Conservation (phyloP, 1,140 invertebrate species). For the Drosophila sucinea region DNA sequence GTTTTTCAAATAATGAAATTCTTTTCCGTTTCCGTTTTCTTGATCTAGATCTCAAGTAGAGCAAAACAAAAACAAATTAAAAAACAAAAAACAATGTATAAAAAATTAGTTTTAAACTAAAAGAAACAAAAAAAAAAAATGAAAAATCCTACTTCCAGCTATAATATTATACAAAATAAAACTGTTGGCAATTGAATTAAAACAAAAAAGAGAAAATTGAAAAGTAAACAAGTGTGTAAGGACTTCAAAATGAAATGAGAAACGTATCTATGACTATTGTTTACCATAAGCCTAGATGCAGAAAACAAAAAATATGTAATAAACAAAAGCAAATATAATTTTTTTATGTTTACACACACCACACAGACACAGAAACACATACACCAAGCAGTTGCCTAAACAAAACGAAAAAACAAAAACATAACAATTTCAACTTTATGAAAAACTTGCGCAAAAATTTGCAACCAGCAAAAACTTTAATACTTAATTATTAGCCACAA, state of each 20-base stretch:
- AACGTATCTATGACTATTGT: slow-evolving; percentile 78
- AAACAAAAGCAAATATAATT: slow-evolving; percentile 43
- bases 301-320: slow-evolving; percentile 42
- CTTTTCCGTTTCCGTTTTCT: slow-evolving; percentile 52
- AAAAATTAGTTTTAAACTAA: slow-evolving; percentile 74
- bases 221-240: slow-evolving; percentile 12
- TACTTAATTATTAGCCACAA: slow-evolving; percentile 67
- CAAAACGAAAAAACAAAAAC: slow-evolving; percentile 36
- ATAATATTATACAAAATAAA: slow-evolving; percentile 54
- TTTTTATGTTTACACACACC: slow-evolving; percentile 46
- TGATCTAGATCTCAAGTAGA: slow-evolving; percentile 75
- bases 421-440: slow-evolving; percentile 42
- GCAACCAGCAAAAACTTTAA: slow-evolving; percentile 78
- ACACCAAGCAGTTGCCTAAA: slow-evolving; percentile 78
- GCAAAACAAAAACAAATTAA: slow-evolving; percentile 53
- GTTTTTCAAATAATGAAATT: slow-evolving; percentile 46
- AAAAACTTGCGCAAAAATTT: slow-evolving; percentile 76
- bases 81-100: slow-evolving; percentile 56
- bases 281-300: slow-evolving; percentile 74
- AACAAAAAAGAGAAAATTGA: slow-evolving; percentile 9
- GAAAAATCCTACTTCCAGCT: slow-evolving; percentile 51
- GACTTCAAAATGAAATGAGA: slow-evolving; percentile 12
- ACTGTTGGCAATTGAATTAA: slow-evolving; percentile 52
- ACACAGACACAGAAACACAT: slow-evolving; percentile 33
- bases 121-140: slow-evolving; percentile 65